These are phyloP conservation scores for Ichneumoninae sp. DNA, from an alignment of 2,888 invertebrate species.

Conservation along the genomic window DNA sequence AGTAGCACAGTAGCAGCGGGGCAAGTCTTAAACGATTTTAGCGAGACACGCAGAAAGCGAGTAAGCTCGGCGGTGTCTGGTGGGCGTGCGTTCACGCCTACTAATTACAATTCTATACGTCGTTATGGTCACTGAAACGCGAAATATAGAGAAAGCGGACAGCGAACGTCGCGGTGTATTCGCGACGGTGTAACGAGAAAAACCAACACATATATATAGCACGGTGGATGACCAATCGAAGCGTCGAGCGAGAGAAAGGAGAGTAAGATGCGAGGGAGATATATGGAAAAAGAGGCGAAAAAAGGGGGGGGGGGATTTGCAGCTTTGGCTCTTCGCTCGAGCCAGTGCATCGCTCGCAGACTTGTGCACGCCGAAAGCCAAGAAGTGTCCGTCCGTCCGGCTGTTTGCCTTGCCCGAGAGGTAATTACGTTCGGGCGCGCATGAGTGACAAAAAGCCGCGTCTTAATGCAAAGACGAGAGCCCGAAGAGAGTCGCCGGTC, in stretches of 20 bases:
- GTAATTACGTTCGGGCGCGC: slow-evolving; percentile 65
- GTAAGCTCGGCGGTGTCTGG: slow-evolving; percentile 77
- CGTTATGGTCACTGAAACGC: slow-evolving; percentile 73
- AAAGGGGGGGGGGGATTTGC: background rate
- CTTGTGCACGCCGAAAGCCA: slow-evolving; percentile 52
- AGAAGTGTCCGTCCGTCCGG: slow-evolving; percentile 57
- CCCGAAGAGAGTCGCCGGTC: slow-evolving; percentile 57
- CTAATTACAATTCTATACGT: slow-evolving; percentile 83
- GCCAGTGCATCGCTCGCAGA: slow-evolving; percentile 31
- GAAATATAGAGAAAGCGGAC: slow-evolving; percentile 50
- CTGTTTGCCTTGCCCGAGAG: slow-evolving; percentile 54
- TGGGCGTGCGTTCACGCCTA: slow-evolving; percentile 83
- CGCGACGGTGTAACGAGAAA: slow-evolving; percentile 78
- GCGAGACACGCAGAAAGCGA: slow-evolving; percentile 72
- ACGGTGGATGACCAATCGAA: slow-evolving; percentile 81
- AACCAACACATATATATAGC: slow-evolving; percentile 74
- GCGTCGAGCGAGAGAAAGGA: slow-evolving; percentile 56
- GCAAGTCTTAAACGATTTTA: slow-evolving; percentile 72
- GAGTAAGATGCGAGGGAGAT: slow-evolving; percentile 12
- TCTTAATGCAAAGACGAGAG: slow-evolving; percentile 82
- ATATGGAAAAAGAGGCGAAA: slow-evolving; percentile 20
- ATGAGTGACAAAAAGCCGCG: slow-evolving; percentile 83
- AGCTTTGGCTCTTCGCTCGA: slow-evolving; percentile 7
- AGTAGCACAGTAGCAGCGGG: slow-evolving; percentile 66
- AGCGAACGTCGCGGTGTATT: slow-evolving; percentile 48